Conservation (phyloP, 2,113 vertebrate species). For the Ptilorrhoa leucosticta region DNA sequence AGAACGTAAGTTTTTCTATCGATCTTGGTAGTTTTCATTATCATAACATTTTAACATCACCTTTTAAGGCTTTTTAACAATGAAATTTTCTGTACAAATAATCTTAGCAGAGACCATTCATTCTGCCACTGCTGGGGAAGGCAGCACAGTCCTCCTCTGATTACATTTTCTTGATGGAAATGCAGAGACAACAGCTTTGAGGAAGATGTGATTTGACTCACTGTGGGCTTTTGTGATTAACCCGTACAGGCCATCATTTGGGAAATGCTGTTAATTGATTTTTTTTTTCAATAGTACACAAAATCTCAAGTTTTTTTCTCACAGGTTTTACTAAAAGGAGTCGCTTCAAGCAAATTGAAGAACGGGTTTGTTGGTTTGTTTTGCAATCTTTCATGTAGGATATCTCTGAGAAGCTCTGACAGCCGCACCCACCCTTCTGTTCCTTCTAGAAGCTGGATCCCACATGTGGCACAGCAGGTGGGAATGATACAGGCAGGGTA, state of each 20-base stretch:
- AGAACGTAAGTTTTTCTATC: not conserved
- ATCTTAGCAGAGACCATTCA: not conserved
- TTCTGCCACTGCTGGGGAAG: not conserved
- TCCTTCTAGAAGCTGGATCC: not conserved
- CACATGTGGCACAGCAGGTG: accelerated
- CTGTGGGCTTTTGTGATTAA: not conserved
- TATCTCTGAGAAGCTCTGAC: not conserved
- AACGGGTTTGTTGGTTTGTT: not conserved
- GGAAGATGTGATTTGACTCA: not conserved
- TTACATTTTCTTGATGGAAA: not conserved
- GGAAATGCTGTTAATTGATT: not conserved
- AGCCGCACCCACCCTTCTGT: not conserved
- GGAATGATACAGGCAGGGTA: not conserved
- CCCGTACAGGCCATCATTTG: not conserved
- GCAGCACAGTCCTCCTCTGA: not conserved
- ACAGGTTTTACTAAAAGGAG: not conserved
- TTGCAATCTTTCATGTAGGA: not conserved
- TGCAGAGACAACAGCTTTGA: not conserved
- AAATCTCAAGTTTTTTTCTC: not conserved
- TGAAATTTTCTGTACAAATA: not conserved
- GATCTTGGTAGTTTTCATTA: not conserved
- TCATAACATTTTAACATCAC: not conserved
- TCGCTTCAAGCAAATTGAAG: not conserved
- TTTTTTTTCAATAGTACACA: not conserved
- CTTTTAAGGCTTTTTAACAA: not conserved